Evolutionary conservation across 2,888 invertebrate genomes (phyloP).

Genomic region (Macrophya annulata): DNA sequence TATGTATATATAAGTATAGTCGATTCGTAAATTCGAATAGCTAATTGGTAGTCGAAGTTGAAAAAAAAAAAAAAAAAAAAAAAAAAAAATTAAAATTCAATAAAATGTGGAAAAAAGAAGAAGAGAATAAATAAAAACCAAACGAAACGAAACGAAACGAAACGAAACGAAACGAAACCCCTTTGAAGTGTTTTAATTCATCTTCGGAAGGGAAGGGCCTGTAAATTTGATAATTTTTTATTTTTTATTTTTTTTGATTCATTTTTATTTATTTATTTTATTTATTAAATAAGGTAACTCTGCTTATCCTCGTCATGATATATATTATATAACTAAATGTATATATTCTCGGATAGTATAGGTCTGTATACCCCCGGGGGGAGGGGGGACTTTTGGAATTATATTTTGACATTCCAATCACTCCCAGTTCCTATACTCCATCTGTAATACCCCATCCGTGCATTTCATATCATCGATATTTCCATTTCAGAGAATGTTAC

Average conservation of each 20-base stretch:
- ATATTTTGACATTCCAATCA: background rate
- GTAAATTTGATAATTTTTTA: background rate
- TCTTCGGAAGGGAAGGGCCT: background rate
- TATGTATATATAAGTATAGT: no score
- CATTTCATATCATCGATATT: background rate
- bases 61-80: background rate
- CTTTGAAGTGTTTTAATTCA: background rate
- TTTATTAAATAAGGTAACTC: background rate
- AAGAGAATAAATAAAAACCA: no score
- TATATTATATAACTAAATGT: no score
- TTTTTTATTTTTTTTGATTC: no score
- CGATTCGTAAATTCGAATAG: background rate
- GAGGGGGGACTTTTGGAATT: background rate
- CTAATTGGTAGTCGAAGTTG: background rate
- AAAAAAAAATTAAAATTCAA: background rate
- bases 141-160: no score
- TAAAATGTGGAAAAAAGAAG: no score
- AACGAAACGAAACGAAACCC: no score
- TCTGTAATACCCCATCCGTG: background rate
- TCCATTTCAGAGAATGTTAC: slow-evolving; percentile 12
- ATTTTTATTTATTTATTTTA: no score
- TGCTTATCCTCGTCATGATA: background rate
- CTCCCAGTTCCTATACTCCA: background rate
- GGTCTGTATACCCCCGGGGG: background rate
- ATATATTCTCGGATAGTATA: background rate